A percentile compares a stretch with the other conserved stretches of the same genome.
Evolutionary conservation across 2,113 vertebrate species (phyloP).

Genomic region (Amblyornis subalaris): DNA sequence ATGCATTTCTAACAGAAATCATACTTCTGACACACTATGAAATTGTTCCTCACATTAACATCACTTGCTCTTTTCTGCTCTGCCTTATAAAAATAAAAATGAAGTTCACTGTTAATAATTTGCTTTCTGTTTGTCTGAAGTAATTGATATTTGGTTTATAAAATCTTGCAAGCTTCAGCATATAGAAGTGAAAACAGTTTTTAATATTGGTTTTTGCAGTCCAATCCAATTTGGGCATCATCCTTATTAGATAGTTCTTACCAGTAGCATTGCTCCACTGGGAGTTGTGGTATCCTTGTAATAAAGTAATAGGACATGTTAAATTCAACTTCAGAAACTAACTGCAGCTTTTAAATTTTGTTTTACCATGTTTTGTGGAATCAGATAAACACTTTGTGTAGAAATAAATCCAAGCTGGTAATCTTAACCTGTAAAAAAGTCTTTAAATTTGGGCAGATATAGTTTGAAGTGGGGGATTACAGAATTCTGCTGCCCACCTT

Average conservation of each 20-base stretch:
- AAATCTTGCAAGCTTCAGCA: not conserved
- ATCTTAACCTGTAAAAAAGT: not conserved
- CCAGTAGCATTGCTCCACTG: not conserved
- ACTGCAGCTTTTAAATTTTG: not conserved
- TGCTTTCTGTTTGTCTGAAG: not conserved
- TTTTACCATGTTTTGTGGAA: not conserved
- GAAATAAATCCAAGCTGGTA: not conserved
- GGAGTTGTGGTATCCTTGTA: not conserved
- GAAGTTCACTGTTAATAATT: not conserved
- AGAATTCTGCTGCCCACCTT: not conserved
- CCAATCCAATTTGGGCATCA: not conserved
- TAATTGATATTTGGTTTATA: not conserved
- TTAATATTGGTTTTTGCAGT: not conserved
- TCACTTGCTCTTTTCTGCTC: constrained; percentile 6
- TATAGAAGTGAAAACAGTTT: not conserved
- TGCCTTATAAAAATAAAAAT: constrained; percentile 8
- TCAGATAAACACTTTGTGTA: not conserved
- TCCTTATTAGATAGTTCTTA: not conserved
- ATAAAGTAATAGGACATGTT: not conserved
- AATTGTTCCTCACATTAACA: not conserved
- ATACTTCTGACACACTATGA: not conserved
- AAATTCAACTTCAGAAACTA: not conserved
- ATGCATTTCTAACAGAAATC: constrained; percentile 7
- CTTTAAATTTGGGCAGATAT: not conserved
- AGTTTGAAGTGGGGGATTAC: not conserved